Conservation (phyloP, 2,888 invertebrate species). For the Smittia aterrima region DNA sequence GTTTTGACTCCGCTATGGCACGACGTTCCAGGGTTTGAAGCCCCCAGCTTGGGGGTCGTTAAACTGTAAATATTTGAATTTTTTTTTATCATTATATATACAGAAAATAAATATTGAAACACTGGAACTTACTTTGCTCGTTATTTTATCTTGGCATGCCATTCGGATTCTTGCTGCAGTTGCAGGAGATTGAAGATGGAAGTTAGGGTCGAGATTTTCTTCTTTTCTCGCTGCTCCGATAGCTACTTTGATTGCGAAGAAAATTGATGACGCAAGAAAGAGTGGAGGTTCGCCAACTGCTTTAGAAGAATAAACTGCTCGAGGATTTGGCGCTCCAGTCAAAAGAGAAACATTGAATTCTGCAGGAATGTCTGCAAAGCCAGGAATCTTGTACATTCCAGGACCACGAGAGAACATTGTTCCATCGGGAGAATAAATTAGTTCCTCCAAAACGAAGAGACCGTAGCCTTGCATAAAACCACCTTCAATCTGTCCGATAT, state of each 20-base stretch:
- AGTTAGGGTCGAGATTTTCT: slow-evolving; percentile 60
- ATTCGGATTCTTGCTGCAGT: slow-evolving; percentile 85
- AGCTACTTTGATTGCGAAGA: slow-evolving; percentile 88
- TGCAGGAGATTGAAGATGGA: slow-evolving; percentile 77
- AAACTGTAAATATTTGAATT: background rate
- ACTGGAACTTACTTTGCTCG: slow-evolving; percentile 65
- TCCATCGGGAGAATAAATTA: slow-evolving; percentile 82
- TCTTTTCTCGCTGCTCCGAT: slow-evolving; percentile 75
- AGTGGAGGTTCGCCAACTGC: slow-evolving; percentile 95
- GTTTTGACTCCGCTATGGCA: too few relatives aligned
- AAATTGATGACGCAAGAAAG: slow-evolving; percentile 81
- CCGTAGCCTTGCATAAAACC: slow-evolving; percentile 94
- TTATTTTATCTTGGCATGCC: slow-evolving; percentile 83
- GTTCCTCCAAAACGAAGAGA: slow-evolving; percentile 84
- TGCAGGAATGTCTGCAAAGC: slow-evolving; percentile 85
- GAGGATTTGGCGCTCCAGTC: slow-evolving; percentile 84
- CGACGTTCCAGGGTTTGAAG: slow-evolving; percentile 23
- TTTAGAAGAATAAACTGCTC: slow-evolving; percentile 94
- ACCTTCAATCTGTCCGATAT: slow-evolving; percentile 95
- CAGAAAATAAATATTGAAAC: too few relatives aligned
- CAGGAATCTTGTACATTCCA: slow-evolving; percentile 91
- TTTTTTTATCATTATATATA: background rate
- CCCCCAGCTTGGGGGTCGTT: background rate
- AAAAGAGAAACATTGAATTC: slow-evolving; percentile 91
- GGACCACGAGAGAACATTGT: slow-evolving; percentile 82